Base-by-base conservation (phyloP, 23 tunicate species). In the Trididemnum nubilum region DNA sequence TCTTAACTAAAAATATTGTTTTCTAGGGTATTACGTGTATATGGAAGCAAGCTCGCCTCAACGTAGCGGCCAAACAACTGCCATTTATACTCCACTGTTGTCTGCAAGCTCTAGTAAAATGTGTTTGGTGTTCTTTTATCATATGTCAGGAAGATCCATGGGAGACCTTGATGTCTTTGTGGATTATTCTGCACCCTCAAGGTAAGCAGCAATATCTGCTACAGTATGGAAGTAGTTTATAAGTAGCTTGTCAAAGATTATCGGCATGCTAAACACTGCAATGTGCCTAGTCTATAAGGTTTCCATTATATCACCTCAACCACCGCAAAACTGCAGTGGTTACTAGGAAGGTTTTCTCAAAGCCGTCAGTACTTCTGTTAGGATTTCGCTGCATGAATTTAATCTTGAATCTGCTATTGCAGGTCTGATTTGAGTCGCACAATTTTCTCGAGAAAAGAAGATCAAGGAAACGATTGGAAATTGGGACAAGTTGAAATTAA, bases 51-150 rank as follows among this genome's bases (percentile, higher is more conserved):
- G 92, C 63, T 24, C 0, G 22, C 97, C 97, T 1, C 34, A 91
- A 24, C 40, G 35, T 5, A 27, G 34, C 1, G 57, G 64, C 34
- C 84, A 92, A 57, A 65, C 76, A 34, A 85, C 97, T 1, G 44
- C 54, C 29, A 32, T 92, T 7, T 49, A 40, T 18, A 78, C 88
- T 15, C 97, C 97, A 18, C 34, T 35, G 19, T 0, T 92, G 4
- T 79, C 85, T 5, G 85, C 79, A 18, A 59, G 34, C 3, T 33
- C 82, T 0, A 34, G 25, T 31, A 37, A 87, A 34, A 38, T 81
- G 26, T 92, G 97, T 49, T 79, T 92, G 4, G 64, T 64, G 33
- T 87, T 92, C 84, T 87, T 88, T 88, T 87, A 92, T 76, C 97
- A 92, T 76, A 92, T 92, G 97, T 78, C 0, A 0, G 97, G 97